These are phyloP conservation scores for Brevimyrus niger DNA, from an alignment of 2,113 vertebrate species.

Conservation along the genomic window DNA sequence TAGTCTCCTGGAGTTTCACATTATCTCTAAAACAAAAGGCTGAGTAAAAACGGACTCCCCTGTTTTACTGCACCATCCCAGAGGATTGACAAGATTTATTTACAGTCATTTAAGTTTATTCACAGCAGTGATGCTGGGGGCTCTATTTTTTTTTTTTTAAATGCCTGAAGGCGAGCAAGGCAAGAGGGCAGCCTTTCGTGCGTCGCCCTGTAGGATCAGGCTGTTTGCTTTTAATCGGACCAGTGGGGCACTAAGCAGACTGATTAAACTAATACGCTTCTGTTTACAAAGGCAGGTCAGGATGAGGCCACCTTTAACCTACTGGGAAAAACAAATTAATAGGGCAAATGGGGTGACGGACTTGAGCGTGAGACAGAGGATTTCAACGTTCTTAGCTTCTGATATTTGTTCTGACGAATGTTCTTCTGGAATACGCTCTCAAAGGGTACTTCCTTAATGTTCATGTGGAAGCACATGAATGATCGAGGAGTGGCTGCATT, in stretches of 20 bases:
- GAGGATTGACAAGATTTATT: not conserved
- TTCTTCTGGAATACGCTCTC: not conserved
- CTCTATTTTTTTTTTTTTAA: not conserved
- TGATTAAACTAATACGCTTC: slow-evolving; percentile 19
- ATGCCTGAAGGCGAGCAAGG: not conserved
- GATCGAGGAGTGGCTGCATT: not conserved
- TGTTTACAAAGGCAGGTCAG: slow-evolving; percentile 21
- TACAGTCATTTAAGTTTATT: not conserved
- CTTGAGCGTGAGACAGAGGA: not conserved
- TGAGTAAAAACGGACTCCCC: not conserved
- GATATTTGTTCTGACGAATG: not conserved
- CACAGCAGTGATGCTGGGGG: not conserved
- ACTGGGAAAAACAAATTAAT: slow-evolving; percentile 17
- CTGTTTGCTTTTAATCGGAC: slow-evolving; percentile 7
- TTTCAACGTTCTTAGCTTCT: not conserved
- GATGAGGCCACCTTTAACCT: slow-evolving; percentile 12
- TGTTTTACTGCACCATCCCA: not conserved
- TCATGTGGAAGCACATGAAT: not conserved
- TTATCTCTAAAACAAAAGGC: not conserved
- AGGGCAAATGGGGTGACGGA: not conserved
- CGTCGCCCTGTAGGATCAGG: not conserved
- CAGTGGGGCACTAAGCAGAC: not conserved
- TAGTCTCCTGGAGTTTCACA: not conserved
- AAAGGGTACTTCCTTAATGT: not conserved
- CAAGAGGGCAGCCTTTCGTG: not conserved